Evolutionary conservation across 2,113 vertebrate genomes (phyloP), one percentile per base, ranked within the genome.

Genomic region (Mungos mungo): DNA sequence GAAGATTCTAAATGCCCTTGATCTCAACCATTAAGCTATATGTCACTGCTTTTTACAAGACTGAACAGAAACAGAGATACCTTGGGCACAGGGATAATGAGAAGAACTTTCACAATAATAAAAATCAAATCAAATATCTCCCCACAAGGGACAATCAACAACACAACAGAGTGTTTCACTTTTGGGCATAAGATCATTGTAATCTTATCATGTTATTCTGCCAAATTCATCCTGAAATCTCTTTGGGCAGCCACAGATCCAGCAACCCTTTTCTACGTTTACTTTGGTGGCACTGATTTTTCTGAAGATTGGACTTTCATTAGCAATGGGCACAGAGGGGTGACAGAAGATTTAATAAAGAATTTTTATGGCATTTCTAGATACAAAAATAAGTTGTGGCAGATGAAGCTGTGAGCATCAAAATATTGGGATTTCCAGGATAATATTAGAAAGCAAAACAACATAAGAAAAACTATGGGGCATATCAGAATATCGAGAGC

Each of bases 141-240:
- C 27, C 52, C 72, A 25, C 1, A 2, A 94, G 69, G 29, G 41
- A 38, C 15, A 68, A 14, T 95, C 69, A 33, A 33, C 25, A 66
- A 19, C 12, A 66, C 15, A 33, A 60, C 13, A 16, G 87, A 68
- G 10, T 65, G 19, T 41, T 96, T 91, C 47, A 54, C 88, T 96
- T 71, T 45, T 45, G 15, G 47, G 85, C 65, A 94, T 60, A 93
- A 47, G 65, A 45, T 79, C 84, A 88, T 60, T 88, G 85, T 85
- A 81, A 71, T n/a, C 69, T 93, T 60, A 66, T 18, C 19, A 87
- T 94, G 60, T 41, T 86, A 63, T 95, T 93, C 80, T 85, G 29
- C 27, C 57, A 47, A 45, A 11, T 16, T 85, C 82, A 41, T 84
- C 21, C 57, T 85, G 77, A 85, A 91, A 79, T 94, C 66, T 94